These are phyloP conservation scores for Austrofundulus limnaeus DNA, from an alignment of 2,113 vertebrate species.

Conservation along the genomic window DNA sequence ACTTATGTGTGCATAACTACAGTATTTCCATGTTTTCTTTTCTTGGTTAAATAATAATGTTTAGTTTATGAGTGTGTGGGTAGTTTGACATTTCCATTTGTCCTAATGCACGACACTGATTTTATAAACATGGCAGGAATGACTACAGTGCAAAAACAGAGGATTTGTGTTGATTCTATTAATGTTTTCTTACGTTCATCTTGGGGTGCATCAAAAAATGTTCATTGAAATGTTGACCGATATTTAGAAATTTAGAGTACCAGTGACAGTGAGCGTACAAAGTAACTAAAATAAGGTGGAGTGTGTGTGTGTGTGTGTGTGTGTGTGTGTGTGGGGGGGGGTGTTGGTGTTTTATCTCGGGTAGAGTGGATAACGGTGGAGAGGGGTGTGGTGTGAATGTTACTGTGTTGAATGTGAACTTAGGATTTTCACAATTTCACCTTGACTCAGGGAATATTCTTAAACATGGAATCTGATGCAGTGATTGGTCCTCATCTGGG, in stretches of 20 bases:
- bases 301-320: too few species aligned
- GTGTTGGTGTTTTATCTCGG: too few species aligned
- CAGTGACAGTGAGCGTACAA: too few species aligned
- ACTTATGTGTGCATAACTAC: constrained; percentile 11
- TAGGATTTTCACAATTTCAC: too few species aligned
- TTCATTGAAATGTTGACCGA: neutral
- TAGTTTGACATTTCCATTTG: neutral
- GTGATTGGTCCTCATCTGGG: too few species aligned
- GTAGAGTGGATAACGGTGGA: too few species aligned
- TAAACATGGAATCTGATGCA: too few species aligned
- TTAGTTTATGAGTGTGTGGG: neutral
- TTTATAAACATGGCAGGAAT: neutral
- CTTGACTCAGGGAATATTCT: too few species aligned
- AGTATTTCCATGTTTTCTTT: constrained; percentile 30
- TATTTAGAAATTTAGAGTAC: neutral
- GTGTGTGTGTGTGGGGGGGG: too few species aligned
- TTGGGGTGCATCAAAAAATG: neutral
- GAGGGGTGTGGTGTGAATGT: too few species aligned
- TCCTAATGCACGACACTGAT: neutral
- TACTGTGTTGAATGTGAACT: too few species aligned
- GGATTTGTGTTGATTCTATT: neutral
- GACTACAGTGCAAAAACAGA: neutral
- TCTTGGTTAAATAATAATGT: neutral
- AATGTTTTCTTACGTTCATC: neutral
- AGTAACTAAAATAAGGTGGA: too few species aligned